phyloP scores from a whole-genome alignment of 2,888 invertebrate species.

The Yponomeuta malinellus region DNA sequence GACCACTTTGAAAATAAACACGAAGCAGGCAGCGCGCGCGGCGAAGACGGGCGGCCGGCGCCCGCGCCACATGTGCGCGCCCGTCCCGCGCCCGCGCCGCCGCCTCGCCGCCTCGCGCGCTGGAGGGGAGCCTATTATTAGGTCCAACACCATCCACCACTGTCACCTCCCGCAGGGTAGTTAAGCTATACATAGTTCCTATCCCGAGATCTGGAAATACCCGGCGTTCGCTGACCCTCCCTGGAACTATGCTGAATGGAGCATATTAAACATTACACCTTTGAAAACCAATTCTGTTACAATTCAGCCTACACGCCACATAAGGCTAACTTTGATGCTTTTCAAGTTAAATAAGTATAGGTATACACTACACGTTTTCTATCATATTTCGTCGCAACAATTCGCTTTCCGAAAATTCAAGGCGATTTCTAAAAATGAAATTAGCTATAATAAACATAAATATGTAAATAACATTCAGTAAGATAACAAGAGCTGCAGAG shows the following conservation, averaged over 20 bases:
- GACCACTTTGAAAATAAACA: conserved; percentile 71
- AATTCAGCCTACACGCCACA: background rate
- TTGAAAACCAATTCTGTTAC: background rate
- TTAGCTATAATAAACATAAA: background rate
- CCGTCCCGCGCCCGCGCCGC: conserved; percentile 56
- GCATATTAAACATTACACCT: background rate
- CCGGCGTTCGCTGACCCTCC: conserved; percentile 67
- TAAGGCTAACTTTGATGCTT: background rate
- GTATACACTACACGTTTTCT: too few relatives aligned
- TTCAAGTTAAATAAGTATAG: background rate
- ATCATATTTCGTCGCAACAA: too few relatives aligned
- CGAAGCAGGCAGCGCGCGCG: conserved; percentile 11
- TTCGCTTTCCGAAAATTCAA: background rate
- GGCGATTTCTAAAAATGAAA: background rate
- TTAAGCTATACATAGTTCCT: conserved; percentile 69
- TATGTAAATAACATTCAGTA: background rate
- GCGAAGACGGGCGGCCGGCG: conserved; percentile 46
- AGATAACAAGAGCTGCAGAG: background rate
- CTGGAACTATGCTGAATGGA: conserved; percentile 42
- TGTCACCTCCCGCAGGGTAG: conserved; percentile 75
- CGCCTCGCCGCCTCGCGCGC: conserved; percentile 43
- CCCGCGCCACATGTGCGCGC: conserved; percentile 70
- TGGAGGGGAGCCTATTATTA: conserved; percentile 75
- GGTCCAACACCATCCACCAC: conserved; percentile 72
- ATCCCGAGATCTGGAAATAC: conserved; percentile 69